Base-by-base conservation (phyloP, 1,140 invertebrate species). In the Andricus grossulariae region DNA sequence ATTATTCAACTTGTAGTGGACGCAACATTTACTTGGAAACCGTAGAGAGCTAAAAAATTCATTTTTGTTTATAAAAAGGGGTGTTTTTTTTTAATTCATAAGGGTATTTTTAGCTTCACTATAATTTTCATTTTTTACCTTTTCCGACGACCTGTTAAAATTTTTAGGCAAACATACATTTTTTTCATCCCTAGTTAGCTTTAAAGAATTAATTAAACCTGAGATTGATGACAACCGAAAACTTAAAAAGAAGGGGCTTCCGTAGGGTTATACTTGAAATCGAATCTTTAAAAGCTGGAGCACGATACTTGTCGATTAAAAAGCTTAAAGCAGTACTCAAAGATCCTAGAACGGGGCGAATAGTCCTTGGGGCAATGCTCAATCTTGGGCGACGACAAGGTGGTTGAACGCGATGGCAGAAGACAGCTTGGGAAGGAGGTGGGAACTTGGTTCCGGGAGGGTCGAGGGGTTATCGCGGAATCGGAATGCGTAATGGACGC, bases 401-500 rank as follows among this genome's bases (percentile, higher is more conserved):
- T 80, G 81, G 79, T 87, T 84, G 73, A 83, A 83, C 80, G 60
- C 75, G 82, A 87, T 87, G 88, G 88, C 85, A 80, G 80, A 77
- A 85, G 83, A 87, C 85, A 77, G 66, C 71, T 75, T 57, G 71
- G 55, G 13, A 82, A 83, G 78, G 70, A 80, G 79, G 77, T 76
- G 71, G 76, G 50, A 39, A n/a, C 71, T 50, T 74, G 50, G 78
- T 73, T 76, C 78, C 79, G 50, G 74, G 79, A 80, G 84, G 78
- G 78, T 80, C 80, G 71, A 76, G 73, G 74, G 83, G 85, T 89
- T 90, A 91, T 90, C 89, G 87, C 81, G 80, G 73, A 90, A 90
- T 91, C 87, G 86, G 87, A 90, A 90, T 91, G 85, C 87, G 81
- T 91, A 90, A 91, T 91, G 84, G 86, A 85, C 81, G 82, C 75